Base-by-base conservation (phyloP, 2,888 invertebrate genomes). In the Papilio demoleus region DNA sequence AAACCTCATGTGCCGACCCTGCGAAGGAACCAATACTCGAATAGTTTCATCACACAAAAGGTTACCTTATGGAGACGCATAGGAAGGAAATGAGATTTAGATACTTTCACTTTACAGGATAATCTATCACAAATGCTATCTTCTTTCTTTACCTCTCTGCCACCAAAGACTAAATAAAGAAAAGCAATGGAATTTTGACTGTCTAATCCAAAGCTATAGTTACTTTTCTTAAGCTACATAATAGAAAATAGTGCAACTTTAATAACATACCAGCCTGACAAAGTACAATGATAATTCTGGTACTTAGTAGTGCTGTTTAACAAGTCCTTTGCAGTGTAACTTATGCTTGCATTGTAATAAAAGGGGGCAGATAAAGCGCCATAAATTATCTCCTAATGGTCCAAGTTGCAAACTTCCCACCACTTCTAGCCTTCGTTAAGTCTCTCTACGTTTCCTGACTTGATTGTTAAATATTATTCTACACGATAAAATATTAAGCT, bases 331-430 rank as follows among this genome's bases (percentile, higher is more conserved):
- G 17, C 6, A 63, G 45, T 47, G 19, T 63, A 50, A 53, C 53
- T 53, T n/a, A 53, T 53, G 53, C 36, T 36, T 60, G 40, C 22
- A 50, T 50, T 36, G 19, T 63, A 36, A 50, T 53, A 63, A 50
- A 63, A 50, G 36, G 22, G 50, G 12, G 38, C 17, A 50, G 50
- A 63, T 50, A 50, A 8, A 42, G 27, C 4, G 34, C 34, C 31
- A 34, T 63, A 63, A 47, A 63, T 47, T 47, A 34, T 34, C 62
- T 42, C n/a, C 9, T 47, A 63, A 63, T 34, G 36, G 31, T 47
- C 19, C 4, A 63, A 63, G 47, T 63, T 47, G 34, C 17, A 22
- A 63, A 47, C 45, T 47, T 63, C 34, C 19, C 34, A 47, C 34
- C 45, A 62, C 17, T 19, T 4, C 19, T 27, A 42, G 62, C 12